These are phyloP conservation scores for Nyleta sp. DNA, from an alignment of 2,888 invertebrate genomes.

Conservation along the genomic window DNA sequence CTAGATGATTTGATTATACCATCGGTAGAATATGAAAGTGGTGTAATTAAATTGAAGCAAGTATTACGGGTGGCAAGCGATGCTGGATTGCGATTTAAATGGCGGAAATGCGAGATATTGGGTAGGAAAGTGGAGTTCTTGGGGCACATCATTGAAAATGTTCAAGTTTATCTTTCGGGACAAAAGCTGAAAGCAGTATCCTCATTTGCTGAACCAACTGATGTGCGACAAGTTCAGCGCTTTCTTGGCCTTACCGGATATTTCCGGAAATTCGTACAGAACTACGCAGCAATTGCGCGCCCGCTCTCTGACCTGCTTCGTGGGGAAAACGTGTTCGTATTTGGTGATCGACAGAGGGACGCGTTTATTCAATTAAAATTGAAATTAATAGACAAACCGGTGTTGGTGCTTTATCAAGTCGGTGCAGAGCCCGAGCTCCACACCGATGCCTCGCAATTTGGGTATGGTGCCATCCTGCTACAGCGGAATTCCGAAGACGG, in stretches of 20 bases:
- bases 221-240: constrained; percentile 16
- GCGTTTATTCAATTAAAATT: constrained; percentile 14
- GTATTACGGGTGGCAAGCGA: constrained; percentile 62
- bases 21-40: constrained; percentile 6
- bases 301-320: constrained; percentile 21
- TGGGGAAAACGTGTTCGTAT: background rate
- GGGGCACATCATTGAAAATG: constrained; percentile 57
- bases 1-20: constrained; percentile 59
- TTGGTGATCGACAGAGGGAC: background rate
- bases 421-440: constrained; percentile 23
- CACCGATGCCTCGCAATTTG: constrained; percentile 5
- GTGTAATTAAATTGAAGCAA: constrained; percentile 11
- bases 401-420: constrained; percentile 13
- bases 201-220: constrained; percentile 25
- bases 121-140: constrained; percentile 62
- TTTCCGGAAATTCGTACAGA: constrained; percentile 6
- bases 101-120: constrained; percentile 66
- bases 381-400: constrained; percentile 7
- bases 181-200: constrained; percentile 56
- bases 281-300: constrained; percentile 3
- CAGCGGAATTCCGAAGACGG: constrained; percentile 6
- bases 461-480: constrained; percentile 22
- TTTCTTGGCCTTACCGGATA: constrained; percentile 4
- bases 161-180: constrained; percentile 57
- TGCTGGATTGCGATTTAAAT: constrained; percentile 65